These are phyloP conservation scores for Drosophila pruinosa DNA, from an alignment of 1,140 invertebrate species.

Conservation along the genomic window DNA sequence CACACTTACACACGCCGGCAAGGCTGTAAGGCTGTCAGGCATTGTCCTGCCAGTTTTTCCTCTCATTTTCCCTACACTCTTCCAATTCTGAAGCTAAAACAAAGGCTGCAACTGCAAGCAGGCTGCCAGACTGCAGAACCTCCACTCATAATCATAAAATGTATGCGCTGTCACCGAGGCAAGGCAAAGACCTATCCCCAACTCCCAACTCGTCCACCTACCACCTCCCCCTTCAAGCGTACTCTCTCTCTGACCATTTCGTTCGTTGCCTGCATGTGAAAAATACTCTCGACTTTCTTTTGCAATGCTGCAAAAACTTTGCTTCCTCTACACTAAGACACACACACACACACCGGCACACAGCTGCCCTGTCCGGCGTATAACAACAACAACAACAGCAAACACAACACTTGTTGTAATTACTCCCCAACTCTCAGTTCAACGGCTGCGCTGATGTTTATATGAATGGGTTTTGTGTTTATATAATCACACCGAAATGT, in stretches of 20 bases:
- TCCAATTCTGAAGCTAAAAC: conserved; percentile 4
- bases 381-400: conserved; percentile 21
- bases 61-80: conserved; percentile 11
- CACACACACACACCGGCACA: background rate
- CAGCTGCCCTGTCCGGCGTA: background rate
- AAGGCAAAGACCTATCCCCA: background rate
- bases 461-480: conserved; percentile 69
- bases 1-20: conserved; percentile 5
- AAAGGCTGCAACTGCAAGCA: conserved; percentile 22
- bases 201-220: background rate
- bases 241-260: background rate
- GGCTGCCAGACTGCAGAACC: conserved; percentile 6
- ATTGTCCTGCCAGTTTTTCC: background rate
- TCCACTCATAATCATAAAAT: conserved; percentile 77
- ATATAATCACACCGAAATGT: conserved; percentile 69
- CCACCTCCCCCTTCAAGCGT: background rate
- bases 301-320: conserved; percentile 33
- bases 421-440: conserved; percentile 56
- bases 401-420: conserved; percentile 72
- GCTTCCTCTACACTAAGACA: background rate
- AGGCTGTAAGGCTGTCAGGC: background rate
- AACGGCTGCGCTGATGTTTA: conserved; percentile 65
- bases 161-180: conserved; percentile 63
- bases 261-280: conserved; percentile 20
- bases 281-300: conserved; percentile 13